phyloP scores from a whole-genome alignment of 2,888 invertebrate genomes.

The Fragum whitleyi region DNA sequence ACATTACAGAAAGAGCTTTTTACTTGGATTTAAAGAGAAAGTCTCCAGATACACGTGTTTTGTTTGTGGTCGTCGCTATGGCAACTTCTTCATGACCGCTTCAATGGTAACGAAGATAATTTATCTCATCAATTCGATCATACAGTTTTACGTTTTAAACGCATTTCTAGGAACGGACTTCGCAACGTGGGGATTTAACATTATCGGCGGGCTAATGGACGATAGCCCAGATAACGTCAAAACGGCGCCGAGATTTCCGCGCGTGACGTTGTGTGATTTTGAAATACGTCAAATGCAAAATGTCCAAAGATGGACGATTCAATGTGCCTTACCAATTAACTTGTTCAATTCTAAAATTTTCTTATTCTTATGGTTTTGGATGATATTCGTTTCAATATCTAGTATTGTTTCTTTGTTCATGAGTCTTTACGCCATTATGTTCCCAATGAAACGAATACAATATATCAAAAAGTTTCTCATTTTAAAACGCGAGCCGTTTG shows the following conservation, averaged over 20 bases:
- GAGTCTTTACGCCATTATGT: slow-evolving; percentile 75
- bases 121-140: slow-evolving; percentile 79
- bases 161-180: slow-evolving; percentile 79
- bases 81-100: slow-evolving; percentile 79
- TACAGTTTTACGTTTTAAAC: slow-evolving; percentile 81
- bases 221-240: slow-evolving; percentile 69
- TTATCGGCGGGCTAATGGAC: slow-evolving; percentile 68
- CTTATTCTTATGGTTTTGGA: slow-evolving; percentile 82
- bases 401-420: slow-evolving; percentile 71
- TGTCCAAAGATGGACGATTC: slow-evolving; percentile 80
- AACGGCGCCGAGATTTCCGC: slow-evolving; percentile 77
- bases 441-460: slow-evolving; percentile 73
- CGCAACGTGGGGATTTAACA: slow-evolving; percentile 78
- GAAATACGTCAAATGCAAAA: slow-evolving; percentile 79
- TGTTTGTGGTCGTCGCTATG: slow-evolving; percentile 78
- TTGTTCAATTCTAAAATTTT: slow-evolving; percentile 82
- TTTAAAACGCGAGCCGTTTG: slow-evolving; percentile 59
- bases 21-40: slow-evolving; percentile 62
- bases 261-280: slow-evolving; percentile 81
- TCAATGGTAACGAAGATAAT: slow-evolving; percentile 78
- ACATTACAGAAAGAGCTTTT: slow-evolving; percentile 65
- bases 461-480: slow-evolving; percentile 79
- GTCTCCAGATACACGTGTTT: slow-evolving; percentile 75
- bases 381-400: slow-evolving; percentile 73
- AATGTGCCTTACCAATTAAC: slow-evolving; percentile 81